These are phyloP conservation scores for Romanogobio albipinnatus DNA, from an alignment of 2,113 vertebrate species.

Conservation along the genomic window DNA sequence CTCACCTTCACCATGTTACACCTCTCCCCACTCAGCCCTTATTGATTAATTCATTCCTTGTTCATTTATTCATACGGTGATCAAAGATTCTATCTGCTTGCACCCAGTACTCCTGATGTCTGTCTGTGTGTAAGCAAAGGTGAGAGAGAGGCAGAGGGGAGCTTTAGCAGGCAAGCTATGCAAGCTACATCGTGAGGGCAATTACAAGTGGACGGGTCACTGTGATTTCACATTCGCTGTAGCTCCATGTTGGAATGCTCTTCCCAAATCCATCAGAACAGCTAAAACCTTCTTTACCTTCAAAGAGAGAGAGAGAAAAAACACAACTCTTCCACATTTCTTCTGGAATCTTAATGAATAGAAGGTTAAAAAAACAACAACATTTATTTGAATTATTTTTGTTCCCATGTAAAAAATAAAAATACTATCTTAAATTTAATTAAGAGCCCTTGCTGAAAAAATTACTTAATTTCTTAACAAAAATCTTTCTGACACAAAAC, in stretches of 20 bases:
- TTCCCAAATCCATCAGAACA: constrained; percentile 8
- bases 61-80: constrained; percentile 72
- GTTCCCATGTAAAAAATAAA: not conserved
- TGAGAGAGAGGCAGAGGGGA: constrained; percentile 6
- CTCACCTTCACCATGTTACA: constrained; percentile 55
- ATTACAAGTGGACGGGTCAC: constrained; percentile 24
- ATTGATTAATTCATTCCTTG: constrained; percentile 69
- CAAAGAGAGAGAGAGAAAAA: not conserved
- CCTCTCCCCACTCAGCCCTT: constrained; percentile 63
- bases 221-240: not conserved
- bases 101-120: constrained; percentile 7
- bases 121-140: constrained; percentile 30
- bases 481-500: not conserved
- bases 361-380: not conserved
- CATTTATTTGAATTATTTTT: not conserved
- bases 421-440: not conserved
- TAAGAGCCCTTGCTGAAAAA: not conserved
- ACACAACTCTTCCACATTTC: not conserved
- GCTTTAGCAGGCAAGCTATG: constrained; percentile 20
- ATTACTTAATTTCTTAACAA: not conserved
- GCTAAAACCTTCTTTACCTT: not conserved
- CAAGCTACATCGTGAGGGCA: constrained; percentile 18
- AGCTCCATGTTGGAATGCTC: not conserved
- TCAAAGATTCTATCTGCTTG: constrained; percentile 67
- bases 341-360: not conserved